Conservation (phyloP, 2,797 vertebrate genomes). For the Tarsius wallacei region DNA sequence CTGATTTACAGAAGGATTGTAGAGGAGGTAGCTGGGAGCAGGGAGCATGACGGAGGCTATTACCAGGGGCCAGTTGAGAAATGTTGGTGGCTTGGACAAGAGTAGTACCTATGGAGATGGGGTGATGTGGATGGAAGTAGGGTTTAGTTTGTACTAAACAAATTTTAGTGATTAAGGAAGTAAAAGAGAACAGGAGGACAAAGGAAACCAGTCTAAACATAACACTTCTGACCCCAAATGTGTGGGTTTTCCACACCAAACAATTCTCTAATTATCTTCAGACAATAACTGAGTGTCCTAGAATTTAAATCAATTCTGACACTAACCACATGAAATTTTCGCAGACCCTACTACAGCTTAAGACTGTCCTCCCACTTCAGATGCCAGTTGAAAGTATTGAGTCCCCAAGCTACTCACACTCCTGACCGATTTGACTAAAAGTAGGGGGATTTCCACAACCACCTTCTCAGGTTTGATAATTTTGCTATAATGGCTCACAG, state of each 20-base stretch:
- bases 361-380: neutral
- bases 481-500: neutral
- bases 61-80: neutral
- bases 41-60: neutral
- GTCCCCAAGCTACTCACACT: neutral
- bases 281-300: neutral
- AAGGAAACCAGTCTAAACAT: neutral
- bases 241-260: neutral
- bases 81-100: neutral
- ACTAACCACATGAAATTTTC: neutral
- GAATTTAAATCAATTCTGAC: neutral
- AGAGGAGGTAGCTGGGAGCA: neutral
- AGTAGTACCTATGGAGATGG: neutral
- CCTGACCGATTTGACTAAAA: neutral
- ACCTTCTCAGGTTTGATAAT: neutral
- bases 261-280: neutral
- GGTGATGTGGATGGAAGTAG: neutral
- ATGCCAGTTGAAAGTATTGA: neutral
- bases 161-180: neutral
- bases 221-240: neutral
- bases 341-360: neutral
- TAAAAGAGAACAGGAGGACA: neutral
- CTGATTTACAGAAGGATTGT: neutral
- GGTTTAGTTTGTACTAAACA: neutral
- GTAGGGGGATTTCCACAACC: neutral